Base-by-base conservation (phyloP, 1,140 invertebrate species). In the Caerostris extrusa region DNA sequence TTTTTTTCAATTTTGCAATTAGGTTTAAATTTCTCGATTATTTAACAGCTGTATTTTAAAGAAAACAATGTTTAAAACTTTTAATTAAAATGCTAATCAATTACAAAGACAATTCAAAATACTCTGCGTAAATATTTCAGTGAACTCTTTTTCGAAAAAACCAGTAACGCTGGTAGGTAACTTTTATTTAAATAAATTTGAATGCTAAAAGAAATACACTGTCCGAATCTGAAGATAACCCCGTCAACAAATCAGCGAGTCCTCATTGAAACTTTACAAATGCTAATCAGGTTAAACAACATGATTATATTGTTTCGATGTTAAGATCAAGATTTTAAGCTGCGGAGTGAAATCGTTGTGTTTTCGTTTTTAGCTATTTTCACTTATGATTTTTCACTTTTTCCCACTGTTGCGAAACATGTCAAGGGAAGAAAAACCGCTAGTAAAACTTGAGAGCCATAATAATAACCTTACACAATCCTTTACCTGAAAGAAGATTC, bases 391-490 rank as follows among this genome's bases (percentile, higher is more conserved):
- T 50, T 77, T 87, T 60, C 34, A 60, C 85, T 87, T 87, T 58
- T 87, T 55, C 7, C 14, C 61, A 53, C 3, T 6, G 4, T 87
- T 87, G 50, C 58, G 58, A 87, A 87, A 61, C 85, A 87, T 87
- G 85, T 87, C 85, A 87, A 87, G 85, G 85, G 50, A 87, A 87
- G 55, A 10, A 19, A 60, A 87, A 87, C 83, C 34, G n/a, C 58
- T 64, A 14, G 85, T 19, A 77, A 50, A 81, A 57, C 67, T 77
- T 34, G 8, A 77, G 56, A 77, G 56, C 89, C 7, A 77, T 90
- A 69, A 89, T 56, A 89, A 90, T 71, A 77, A 58, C 55, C 67
- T 90, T 90, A 57, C 89, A 77, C 67, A 90, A 90, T 81, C 60
- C 67, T 17, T 81, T 17, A 14, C 50, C 34, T 81, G 12, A 81